Conservation (phyloP, 2,797 vertebrate species). For the Tapera naevia region DNA sequence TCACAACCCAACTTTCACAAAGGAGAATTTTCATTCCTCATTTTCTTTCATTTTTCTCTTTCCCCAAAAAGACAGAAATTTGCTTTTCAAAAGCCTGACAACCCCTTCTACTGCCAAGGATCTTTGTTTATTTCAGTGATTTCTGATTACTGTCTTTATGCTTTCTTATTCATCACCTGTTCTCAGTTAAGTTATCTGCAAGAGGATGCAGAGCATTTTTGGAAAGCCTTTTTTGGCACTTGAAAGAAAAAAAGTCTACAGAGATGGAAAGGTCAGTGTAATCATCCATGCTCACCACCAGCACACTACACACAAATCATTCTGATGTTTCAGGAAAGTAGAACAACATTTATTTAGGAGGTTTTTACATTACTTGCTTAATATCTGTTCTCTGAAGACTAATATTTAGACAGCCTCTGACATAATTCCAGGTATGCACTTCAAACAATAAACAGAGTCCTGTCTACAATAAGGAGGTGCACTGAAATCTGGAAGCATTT, state of each 20-base stretch:
- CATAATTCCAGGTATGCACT: not conserved
- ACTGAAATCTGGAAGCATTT: not conserved
- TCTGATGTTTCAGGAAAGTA: not conserved
- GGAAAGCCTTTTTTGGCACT: not conserved
- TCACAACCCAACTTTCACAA: not conserved
- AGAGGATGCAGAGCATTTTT: not conserved
- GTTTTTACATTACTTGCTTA: not conserved
- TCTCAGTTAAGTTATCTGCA: not conserved
- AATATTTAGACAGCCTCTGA: not conserved
- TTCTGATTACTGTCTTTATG: not conserved
- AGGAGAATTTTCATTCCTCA: not conserved
- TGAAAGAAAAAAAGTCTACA: not conserved
- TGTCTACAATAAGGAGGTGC: not conserved
- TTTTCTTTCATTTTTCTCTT: not conserved
- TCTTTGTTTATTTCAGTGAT: not conserved
- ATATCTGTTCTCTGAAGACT: not conserved
- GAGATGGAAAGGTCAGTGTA: not conserved
- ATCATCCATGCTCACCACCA: not conserved
- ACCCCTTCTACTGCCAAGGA: not conserved
- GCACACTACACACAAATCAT: not conserved
- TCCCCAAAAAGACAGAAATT: not conserved
- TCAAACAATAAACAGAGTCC: not conserved
- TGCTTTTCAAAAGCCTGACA: not conserved
- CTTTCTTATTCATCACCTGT: not conserved
- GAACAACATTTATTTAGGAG: not conserved